phyloP scores from a whole-genome alignment of 2,797 vertebrate genomes.

The Gymnopithys bicolor region DNA sequence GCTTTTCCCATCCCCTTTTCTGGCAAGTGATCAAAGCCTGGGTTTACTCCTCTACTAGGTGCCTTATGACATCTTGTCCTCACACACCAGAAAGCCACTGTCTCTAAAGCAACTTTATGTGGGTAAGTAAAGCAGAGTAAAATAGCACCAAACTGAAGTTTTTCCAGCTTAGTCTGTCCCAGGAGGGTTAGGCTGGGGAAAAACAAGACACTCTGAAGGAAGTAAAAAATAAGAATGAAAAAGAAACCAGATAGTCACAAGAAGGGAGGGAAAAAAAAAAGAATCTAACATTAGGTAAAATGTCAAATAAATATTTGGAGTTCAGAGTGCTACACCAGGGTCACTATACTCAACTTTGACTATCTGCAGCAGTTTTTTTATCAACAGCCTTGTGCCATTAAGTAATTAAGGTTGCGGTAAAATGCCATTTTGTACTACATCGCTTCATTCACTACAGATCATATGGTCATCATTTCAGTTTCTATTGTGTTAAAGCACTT shows the following conservation, averaged over 20 bases:
- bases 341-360: background rate
- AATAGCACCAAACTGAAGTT: slow-evolving; percentile 3
- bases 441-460: background rate
- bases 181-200: background rate
- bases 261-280: background rate
- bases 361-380: slow-evolving; percentile 15
- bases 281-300: background rate
- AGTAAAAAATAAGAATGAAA: slow-evolving; percentile 42
- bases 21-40: background rate
- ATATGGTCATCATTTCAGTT: background rate
- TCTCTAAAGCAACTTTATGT: background rate
- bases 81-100: background rate
- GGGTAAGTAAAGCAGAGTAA: background rate
- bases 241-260: slow-evolving; percentile 13
- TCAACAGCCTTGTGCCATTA: slow-evolving; percentile 32
- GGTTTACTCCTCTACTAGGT: background rate
- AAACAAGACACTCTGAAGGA: background rate
- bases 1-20: background rate
- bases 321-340: background rate
- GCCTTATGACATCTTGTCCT: background rate
- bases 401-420: slow-evolving; percentile 20
- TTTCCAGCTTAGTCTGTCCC: slow-evolving; percentile 29
- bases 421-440: background rate
- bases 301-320: background rate
- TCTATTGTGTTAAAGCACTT: background rate